Base-by-base conservation (phyloP, 2,797 vertebrate species). In the Prionace glauca region DNA sequence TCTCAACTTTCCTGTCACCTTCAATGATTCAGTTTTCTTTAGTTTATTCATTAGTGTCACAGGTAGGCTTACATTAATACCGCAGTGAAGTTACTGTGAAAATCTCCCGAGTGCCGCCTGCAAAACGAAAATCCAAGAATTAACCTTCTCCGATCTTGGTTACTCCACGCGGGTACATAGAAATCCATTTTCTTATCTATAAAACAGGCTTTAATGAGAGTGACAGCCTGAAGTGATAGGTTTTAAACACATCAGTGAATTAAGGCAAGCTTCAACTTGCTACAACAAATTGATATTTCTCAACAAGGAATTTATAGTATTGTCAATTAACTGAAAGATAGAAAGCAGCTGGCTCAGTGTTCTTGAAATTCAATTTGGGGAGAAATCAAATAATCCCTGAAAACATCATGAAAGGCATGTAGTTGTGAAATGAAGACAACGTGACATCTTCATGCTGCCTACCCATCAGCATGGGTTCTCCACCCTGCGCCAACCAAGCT, bases 211-310 rank as follows among this genome's bases (percentile, higher is more conserved):
- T 65, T 62, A 65, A 62, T 91, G 29, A n/a, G n/a, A n/a, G 56
- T 62, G 16, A 65, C n/a, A 8, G 32, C n/a, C 88, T 91, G 88
- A 65, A 32, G 60, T n/a, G 29, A 22, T 29, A 88, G 86, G 16
- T 91, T 91, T 56, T 90, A 29, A n/a, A 62, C 62, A 29, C 60
- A 62, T 65, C 56, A n/a, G 56, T 65, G 18, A 91, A 91, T 65
- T 91, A 62, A 91, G 88, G n/a, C 88, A 60, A 90, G 88, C 29
- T 91, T 36, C 32, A 91, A 91, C 88, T 91, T 91, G 88, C 60
- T n/a, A 91, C 18, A 91, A 60, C 29, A 88, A 60, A 88, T 88
- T 88, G 86, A 60, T 88, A 26, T 60, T 88, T 88, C 50, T 60
- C 50, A 88, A 88, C 1, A 91, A n/a, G 7, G 16, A 18, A 65